Evolutionary conservation across 2,888 invertebrate species (phyloP).

Genomic region (Phortica okadai): DNA sequence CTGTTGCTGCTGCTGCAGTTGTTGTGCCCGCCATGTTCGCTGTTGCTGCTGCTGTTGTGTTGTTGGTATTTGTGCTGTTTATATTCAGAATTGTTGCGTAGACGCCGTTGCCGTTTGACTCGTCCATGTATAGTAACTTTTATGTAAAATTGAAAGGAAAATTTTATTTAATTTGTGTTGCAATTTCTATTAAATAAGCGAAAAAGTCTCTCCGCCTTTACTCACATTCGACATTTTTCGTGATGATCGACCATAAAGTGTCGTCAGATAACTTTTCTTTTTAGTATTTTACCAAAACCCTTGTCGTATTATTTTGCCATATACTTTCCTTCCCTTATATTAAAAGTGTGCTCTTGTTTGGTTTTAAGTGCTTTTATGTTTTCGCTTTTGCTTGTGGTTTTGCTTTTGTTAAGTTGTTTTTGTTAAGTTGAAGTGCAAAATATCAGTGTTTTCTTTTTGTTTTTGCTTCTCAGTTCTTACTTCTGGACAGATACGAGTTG

Average conservation of each 20-base stretch:
- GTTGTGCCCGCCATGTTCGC: constrained; percentile 41
- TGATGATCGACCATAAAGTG: neutral
- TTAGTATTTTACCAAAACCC: constrained; percentile 6
- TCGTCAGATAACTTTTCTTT: constrained; percentile 23
- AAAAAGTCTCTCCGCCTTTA: constrained; percentile 17
- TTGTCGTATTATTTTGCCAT: neutral
- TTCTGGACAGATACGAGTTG: constrained; percentile 57
- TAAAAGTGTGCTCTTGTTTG: constrained; percentile 6
- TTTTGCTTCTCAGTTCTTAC: constrained; percentile 42
- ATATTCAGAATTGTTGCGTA: constrained; percentile 60
- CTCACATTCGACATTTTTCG: constrained; percentile 71
- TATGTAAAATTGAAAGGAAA: constrained; percentile 11
- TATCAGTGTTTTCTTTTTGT: constrained; percentile 30
- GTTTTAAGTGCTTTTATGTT: constrained; percentile 6
- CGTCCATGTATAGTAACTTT: constrained; percentile 75
- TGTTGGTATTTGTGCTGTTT: constrained; percentile 52
- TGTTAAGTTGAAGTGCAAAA: constrained; percentile 17
- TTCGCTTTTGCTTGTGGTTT: constrained; percentile 15
- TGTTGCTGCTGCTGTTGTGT: constrained; percentile 35
- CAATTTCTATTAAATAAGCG: neutral
- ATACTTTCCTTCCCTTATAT: constrained; percentile 19
- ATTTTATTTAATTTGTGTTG: constrained; percentile 39
- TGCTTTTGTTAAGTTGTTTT: constrained; percentile 7
- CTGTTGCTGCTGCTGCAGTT: constrained; percentile 34
- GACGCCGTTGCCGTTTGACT: constrained; percentile 75